Evolutionary conservation across 2,888 invertebrate species (phyloP), one percentile per base, ranked within the genome.

Genomic region (Orthonychiurus folsomi): DNA sequence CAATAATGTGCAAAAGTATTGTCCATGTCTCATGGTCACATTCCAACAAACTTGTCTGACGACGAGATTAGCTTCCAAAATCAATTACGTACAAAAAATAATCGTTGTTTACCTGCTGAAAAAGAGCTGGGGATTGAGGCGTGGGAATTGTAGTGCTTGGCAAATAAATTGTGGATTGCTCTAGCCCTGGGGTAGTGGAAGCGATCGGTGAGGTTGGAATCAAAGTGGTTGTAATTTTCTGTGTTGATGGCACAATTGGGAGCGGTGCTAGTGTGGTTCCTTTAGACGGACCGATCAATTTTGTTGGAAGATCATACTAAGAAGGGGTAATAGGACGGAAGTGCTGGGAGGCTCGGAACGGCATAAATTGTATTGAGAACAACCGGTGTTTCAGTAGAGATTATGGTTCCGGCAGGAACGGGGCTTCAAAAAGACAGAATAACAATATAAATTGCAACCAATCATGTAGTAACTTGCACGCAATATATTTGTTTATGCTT

Each of bases 321-420:
- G 52, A 52, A 21, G 20, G 52, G 52, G 26, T 48, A 23, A 26
- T n/a, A 59, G 9, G 59, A 48, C 20, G 65, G 65, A 52, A 54
- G 20, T 26, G 59, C 50, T 12, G 61, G 56, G 15, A 66, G 55
- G 25, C 21, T 52, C 23, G 66, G 66, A n/a, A 66, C 59, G 37
- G 66, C 66, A 37, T 66, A 66, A 20, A 66, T 53, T 1, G 60
- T 60, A 1, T 60, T 63, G 23, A 66, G 26, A 21, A 63, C 55
- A 20, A 63, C 61, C 5, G 66, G 66, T 3, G 61, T 66, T 15
- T 63, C 66, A 9, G 50, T 37, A 20, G 61, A 59, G 20, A 66
- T 60, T 9, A 59, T 53, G 2, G 66, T 66, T 23, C 63, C 63
- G 3, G 50, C 50, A 5, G 66, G 66, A 26, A 66, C 61, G 3